Base-by-base conservation (phyloP, 2,888 invertebrate species). In the Junonia oenone region DNA sequence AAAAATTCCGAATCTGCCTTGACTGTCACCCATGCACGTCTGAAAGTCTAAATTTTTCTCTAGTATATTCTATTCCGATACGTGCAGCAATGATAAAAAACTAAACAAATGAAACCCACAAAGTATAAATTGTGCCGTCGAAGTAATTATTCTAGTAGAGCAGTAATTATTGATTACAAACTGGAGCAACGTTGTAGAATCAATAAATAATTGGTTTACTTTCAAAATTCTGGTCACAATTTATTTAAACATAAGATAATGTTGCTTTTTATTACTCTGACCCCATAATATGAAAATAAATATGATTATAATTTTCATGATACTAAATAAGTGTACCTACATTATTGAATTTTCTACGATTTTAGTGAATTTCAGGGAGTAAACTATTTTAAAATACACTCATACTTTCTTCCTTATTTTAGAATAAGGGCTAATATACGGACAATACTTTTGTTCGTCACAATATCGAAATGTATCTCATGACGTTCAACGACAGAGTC, bases 111-210 rank as follows among this genome's bases (percentile, higher is more conserved):
- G 19, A 1, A 40, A 19, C 9, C 19, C 19, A 19, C 11, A 29
- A 45, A 37, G 27, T 31, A 29, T 45, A 29, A 45, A 55, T 33
- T 45, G 45, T 45, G 55, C 45, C 51, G 45, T 51, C 50, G 38
- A 51, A 45, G 31, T 31, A 55, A 55, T 55, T 50, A 46, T 50
- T 29, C 38, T 45, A 46, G 45, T 37, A 37, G 29, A 35, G 14
- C 45, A 27, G 55, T 38, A 55, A 55, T 55, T 55, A 43, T 50
- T 55, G 50, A 55, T 55, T 55, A 55, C 46, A 46, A 51, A 55
- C 45, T 55, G 45, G 49, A 50, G 40, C 55, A 50, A 22, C 5
- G 22, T 43, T 13, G 31, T 37, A 26, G 50, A 37, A 45, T 33
- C 27, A 46, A 37, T 51, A 31, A 51, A 55, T 46, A 51, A 38